Conservation (phyloP, 2,797 vertebrate species). For the Dromococcyx pavoninus region DNA sequence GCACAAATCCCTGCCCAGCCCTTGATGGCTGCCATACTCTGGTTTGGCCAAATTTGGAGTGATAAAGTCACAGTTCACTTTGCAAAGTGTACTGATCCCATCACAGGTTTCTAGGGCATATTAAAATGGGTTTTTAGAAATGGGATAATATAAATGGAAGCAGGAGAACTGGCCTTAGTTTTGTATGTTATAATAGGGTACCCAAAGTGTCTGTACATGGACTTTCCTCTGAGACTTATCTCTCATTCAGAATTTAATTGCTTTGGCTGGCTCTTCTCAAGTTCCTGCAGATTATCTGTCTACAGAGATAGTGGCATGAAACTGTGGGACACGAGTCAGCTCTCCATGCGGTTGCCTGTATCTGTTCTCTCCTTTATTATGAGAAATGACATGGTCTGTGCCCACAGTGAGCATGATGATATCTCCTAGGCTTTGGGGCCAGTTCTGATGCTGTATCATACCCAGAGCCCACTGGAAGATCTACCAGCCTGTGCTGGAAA, state of each 20-base stretch:
- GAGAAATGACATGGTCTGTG: background rate
- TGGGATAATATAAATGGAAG: background rate
- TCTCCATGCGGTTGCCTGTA: background rate
- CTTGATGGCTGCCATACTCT: accelerated
- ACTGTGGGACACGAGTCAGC: background rate
- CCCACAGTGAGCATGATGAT: background rate
- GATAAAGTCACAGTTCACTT: background rate
- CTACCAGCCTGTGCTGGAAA: background rate
- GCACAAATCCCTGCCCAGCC: background rate
- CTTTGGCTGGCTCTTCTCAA: background rate
- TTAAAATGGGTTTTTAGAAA: background rate
- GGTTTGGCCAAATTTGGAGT: accelerated
- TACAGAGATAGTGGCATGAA: background rate
- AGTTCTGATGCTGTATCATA: background rate
- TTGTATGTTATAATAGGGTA: background rate
- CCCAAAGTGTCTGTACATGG: background rate
- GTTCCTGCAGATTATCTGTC: background rate
- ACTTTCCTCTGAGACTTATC: background rate
- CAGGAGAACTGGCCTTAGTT: background rate
- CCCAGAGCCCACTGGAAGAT: background rate
- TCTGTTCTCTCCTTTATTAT: background rate
- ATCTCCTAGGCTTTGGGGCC: background rate
- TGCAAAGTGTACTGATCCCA: background rate
- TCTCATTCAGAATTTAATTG: background rate
- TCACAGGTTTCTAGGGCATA: background rate